Base-by-base conservation (phyloP, 1,140 invertebrate genomes). In the Trachymyrmex septentrionalis region DNA sequence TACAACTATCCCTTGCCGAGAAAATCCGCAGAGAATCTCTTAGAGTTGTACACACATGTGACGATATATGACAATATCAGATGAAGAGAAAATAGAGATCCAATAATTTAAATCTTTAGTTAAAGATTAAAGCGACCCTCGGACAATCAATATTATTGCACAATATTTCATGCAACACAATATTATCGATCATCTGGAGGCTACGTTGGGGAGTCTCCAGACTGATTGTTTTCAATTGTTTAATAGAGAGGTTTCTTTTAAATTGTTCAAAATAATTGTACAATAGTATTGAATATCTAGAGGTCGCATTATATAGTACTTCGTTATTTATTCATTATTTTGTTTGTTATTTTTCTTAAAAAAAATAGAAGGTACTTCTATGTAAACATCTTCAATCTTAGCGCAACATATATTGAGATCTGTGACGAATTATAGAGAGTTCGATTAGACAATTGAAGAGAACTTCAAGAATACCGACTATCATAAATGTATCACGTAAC, bases 331-430 rank as follows among this genome's bases (percentile, higher is more conserved):
- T 57, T 72, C 44, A 55, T 38, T 48, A 55, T 27, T 81, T 2
- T 24, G 16, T 38, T 57, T 16, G 14, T 34, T 67, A 48, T 38
- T 9, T 14, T 27, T 44, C 21, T 80, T 59, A 7, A 30, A 4
- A 80, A 80, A 44, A 44, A 19, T n/a, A 55, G 21, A 34, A 27
- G 14, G n/a, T 10, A 27, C 16, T 16, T 64, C 16, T 14, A 14
- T 3, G 77, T 81, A 81, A 81, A 81, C 77, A 81, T 38, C 30
- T 69, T 55, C 57, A 24, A 55, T 57, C 34, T 38, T n/a, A 21
- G 7, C 14, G 19, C 7, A 44, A 57, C 21, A 12, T 53, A 7
- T 64, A 30, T 34, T 16, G 14, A 14, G 14, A 59, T 59, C 55
- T 19, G 12, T 14, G 16, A 12, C 19, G 16, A 71, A 71, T 44